phyloP scores from a whole-genome alignment of 2,113 vertebrate species.

The Scalopus aquaticus region DNA sequence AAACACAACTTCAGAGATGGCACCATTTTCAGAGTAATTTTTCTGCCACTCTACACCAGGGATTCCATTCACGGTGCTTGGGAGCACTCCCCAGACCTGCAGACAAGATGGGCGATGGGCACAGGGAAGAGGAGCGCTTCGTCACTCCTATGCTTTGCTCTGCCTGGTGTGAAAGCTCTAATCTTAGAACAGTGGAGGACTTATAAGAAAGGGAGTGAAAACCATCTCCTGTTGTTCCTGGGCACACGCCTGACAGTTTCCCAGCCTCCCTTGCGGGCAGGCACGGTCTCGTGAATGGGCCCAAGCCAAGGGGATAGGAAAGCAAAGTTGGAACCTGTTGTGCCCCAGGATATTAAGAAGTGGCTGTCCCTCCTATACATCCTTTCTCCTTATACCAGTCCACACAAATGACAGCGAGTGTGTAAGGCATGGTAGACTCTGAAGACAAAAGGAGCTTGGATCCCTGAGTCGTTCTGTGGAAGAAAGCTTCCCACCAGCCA shows the following conservation, averaged over 20 bases:
- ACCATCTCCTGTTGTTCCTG: background rate
- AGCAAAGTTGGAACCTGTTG: background rate
- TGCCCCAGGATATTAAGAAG: background rate
- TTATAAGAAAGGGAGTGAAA: background rate
- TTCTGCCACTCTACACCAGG: background rate
- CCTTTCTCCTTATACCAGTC: background rate
- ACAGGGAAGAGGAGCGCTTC: background rate
- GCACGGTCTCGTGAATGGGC: background rate
- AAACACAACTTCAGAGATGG: background rate
- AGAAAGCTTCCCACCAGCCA: background rate
- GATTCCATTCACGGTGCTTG: background rate
- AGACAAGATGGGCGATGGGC: background rate
- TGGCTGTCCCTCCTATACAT: background rate
- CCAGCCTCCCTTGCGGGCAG: background rate
- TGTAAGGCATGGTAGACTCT: background rate
- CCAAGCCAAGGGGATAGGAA: background rate
- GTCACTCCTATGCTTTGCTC: background rate
- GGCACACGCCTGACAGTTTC: background rate
- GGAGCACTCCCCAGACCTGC: rapidly evolving
- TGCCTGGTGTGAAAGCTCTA: background rate
- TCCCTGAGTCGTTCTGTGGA: background rate
- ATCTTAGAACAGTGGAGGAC: background rate
- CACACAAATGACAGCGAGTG: background rate
- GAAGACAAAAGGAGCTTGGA: background rate
- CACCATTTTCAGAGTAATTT: background rate